Base-by-base conservation (phyloP, 2,888 invertebrate species). In the Apotomis turbidana region DNA sequence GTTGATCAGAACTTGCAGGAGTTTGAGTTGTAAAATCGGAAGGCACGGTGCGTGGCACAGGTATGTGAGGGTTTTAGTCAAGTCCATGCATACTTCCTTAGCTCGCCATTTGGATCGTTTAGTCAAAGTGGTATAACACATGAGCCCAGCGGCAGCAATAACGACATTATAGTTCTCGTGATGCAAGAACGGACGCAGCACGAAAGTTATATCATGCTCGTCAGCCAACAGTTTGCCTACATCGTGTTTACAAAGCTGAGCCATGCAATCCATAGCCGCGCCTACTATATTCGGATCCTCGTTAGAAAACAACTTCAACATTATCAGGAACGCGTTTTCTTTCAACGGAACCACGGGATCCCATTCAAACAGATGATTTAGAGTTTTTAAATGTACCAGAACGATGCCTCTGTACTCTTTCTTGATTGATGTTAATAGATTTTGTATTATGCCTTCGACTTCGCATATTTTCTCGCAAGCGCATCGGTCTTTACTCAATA, bases 51-150 rank as follows among this genome's bases (percentile, higher is more conserved):
- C 71, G 3, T 80, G 74, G 58, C 86, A 86, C 3, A 92, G 78
- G 0, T 73, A 46, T 0, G 90, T 84, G 3, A 93, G 77, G 1
- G 79, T 79, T 51, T 80, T 85, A 0, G 88, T 87, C 3, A 93
- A 71, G 0, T 87, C 85, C 6, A 70, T 73, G 54, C 81, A 79
- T 36, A 77, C 80, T 74, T 93, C 91, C 62, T 90, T 91, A 0
- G 87, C 88, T 0, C 91, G 86, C 93, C 93, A 93, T 78, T 92
- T 90, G 0, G 93, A 89, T 0, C 86, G 81, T 0, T 87, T 88
- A 0, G 92, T 93, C 27, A 88, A 49, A 0, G 93, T 93, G 0
- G 89, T 89, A 52, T 85, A 89, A 6, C 75, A 74, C 85, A 93
- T 84, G 0, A 92, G 78, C 5, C 86, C 87, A 0, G 85, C 81